A percentile compares a stretch with the other conserved stretches of the same genome.
Conservation (phyloP, 2,888 invertebrate species). For the Apamea anceps region DNA sequence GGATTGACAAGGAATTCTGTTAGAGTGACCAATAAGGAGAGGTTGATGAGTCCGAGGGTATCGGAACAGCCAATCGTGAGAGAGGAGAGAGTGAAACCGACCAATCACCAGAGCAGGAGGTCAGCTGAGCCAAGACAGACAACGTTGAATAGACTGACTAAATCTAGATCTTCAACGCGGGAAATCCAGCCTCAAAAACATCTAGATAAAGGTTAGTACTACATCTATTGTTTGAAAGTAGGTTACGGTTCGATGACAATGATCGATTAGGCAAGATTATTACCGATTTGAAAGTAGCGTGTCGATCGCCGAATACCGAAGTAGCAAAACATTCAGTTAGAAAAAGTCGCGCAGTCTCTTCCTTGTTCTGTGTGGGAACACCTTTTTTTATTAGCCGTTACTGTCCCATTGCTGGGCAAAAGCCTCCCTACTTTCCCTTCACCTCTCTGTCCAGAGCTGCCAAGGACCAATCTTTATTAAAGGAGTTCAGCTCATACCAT, state of each 20-base stretch:
- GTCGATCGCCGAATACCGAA: not conserved
- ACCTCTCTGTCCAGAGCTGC: no score
- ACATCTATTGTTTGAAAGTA: constrained; percentile 41
- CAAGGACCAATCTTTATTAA: no score
- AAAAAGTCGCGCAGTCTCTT: not conserved
- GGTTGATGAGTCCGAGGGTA: constrained; percentile 91
- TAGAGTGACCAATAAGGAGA: constrained; percentile 86
- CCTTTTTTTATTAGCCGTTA: no score
- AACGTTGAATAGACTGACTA: constrained; percentile 84
- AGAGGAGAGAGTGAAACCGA: constrained; percentile 80
- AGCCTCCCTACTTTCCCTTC: no score
- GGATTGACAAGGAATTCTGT: constrained; percentile 85
- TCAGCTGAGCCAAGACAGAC: constrained; percentile 85
- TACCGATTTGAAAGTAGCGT: constrained; percentile 33
- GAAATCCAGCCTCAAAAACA: constrained; percentile 83
- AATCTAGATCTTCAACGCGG: constrained; percentile 87
- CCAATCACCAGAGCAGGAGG: constrained; percentile 85
- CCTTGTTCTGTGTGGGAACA: not conserved
- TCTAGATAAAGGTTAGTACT: constrained; percentile 83
- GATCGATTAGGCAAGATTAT: constrained; percentile 45
- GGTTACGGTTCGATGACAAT: constrained; percentile 30
- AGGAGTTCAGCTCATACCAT: no score
- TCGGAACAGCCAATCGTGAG: constrained; percentile 88
- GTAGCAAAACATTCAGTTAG: not conserved
- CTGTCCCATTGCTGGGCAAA: no score